phyloP scores from a whole-genome alignment of 1,140 invertebrate genomes.

The Andrena cerasifolii region DNA sequence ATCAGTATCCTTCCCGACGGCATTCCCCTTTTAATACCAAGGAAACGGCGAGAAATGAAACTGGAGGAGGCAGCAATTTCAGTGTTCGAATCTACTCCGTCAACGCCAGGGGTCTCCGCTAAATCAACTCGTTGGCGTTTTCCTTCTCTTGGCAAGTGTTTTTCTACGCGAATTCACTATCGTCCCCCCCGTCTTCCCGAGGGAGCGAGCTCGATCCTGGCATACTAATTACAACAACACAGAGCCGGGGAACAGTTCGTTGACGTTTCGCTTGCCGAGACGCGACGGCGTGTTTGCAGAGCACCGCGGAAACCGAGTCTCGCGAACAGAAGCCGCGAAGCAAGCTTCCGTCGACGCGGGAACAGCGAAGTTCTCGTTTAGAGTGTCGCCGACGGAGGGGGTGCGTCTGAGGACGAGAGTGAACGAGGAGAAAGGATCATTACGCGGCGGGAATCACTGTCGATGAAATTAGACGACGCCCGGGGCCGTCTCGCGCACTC shows the following conservation, averaged over 20 bases:
- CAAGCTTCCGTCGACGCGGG: neutral
- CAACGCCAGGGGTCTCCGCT: neutral
- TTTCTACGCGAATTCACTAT: neutral
- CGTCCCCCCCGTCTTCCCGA: neutral
- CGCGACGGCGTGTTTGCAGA: neutral
- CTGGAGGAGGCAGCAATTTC: neutral
- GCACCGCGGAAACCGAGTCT: neutral
- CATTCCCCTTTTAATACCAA: no score
- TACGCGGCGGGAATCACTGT: neutral
- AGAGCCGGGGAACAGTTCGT: neutral
- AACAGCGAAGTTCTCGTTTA: neutral
- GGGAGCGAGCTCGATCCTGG: neutral
- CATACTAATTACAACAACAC: slow-evolving; percentile 15
- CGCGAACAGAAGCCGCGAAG: neutral
- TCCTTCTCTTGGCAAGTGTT: neutral
- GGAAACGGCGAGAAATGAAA: no score
- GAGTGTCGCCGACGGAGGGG: neutral
- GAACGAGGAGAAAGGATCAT: neutral
- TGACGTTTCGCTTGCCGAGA: neutral
- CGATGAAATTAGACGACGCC: neutral
- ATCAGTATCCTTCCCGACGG: no score
- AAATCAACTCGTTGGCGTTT: neutral
- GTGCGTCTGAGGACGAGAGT: neutral
- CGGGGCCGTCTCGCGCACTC: neutral
- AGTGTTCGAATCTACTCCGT: neutral